Evolutionary conservation across 2,797 vertebrate species (phyloP), one percentile per base, ranked within the genome.

Genomic region (Schizopygopsis pylzovi): DNA sequence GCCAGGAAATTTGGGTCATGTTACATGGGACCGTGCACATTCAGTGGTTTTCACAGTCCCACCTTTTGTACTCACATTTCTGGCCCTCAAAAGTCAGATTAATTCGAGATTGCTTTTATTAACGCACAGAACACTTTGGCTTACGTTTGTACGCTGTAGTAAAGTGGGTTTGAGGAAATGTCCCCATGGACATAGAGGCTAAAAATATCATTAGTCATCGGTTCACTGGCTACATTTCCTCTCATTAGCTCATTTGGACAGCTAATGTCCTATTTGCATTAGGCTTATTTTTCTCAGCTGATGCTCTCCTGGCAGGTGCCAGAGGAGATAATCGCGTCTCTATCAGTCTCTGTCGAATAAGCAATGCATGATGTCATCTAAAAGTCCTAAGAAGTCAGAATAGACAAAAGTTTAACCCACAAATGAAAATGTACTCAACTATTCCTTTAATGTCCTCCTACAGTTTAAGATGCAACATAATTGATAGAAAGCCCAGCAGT

Each of bases 1-100:
- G 79, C 79, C 79, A 63, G 43, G 86, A 89, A 80, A 89, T 89
- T 86, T 90, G 81, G 90, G 87, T 86, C 86, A 90, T 78, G 71
- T 85, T 89, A 89, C 88, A 83, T 85, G 87, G 86, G 90, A 89
- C 81, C 63, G 71, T 70, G 70, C 76, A 43, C 70, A 45, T 85
- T 88, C 78, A 18, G 39, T 18, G 61, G 73, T 85, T 85, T 54
- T 78, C 18, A 7, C 83, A 82, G 68, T 83, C 72, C 79, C 71
- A 65, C 33, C 61, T 41, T 83, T 87, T 54, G 45, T n/a, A 25
- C 22, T 61, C 76, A 6, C 65, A 45, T 72, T 83, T 87, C 67
- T 82, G 49, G 33, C 76, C 82, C 73, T 76, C 43, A 72, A 49
- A 81, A 73, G 81, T 78, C 59, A n/a, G 85, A 83, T 89, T 90